Evolutionary conservation across 1,140 invertebrate species (phyloP), one percentile per base, ranked within the genome.

Genomic region (Agrypnia vestita): DNA sequence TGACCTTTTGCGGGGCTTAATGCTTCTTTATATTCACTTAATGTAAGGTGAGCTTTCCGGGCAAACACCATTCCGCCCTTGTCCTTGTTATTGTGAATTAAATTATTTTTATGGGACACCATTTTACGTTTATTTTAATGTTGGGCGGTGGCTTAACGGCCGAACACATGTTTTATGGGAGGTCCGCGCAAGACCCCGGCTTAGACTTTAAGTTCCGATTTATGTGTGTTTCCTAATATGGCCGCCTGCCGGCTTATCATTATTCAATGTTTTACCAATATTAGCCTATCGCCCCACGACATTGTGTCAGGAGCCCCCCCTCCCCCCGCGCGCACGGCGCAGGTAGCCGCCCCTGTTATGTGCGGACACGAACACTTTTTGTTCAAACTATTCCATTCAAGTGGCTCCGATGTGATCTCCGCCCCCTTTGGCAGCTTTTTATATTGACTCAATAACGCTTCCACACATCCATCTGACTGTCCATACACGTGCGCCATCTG

Each of bases 181-280:
- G 55, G 55, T 59, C 15, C 55, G 21, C 55, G 55, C 55, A 59
- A 59, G 25, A 35, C 25, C 25, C 25, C 25, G 55, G 55, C 55
- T 59, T 59, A 59, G 55, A 59, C 55, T 59, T 59, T 19, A 59
- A 59, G 55, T 59, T 59, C 15, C 55, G 21, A 59, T 59, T 59
- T 59, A 59, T 59, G 25, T 35, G 25, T 35, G 55, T 59, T 59
- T 59, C 55, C 55, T 59, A 59, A 21, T 59, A 59, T n/a, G 21
- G 55, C n/a, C 55, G 25, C 25, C 6, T 6, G 25, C 25, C 25
- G 55, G 55, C 55, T 59, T 59, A 59, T 17, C 55, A 59, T 59
- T 59, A 59, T 59, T 59, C 55, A 59, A 21, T 59, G 55, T 59
- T 59, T 59, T 59, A 59, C 55, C 21, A 59, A 59, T 59, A 59